Conservation (phyloP, 2,113 vertebrate species). For the Apodemus speciosus region DNA sequence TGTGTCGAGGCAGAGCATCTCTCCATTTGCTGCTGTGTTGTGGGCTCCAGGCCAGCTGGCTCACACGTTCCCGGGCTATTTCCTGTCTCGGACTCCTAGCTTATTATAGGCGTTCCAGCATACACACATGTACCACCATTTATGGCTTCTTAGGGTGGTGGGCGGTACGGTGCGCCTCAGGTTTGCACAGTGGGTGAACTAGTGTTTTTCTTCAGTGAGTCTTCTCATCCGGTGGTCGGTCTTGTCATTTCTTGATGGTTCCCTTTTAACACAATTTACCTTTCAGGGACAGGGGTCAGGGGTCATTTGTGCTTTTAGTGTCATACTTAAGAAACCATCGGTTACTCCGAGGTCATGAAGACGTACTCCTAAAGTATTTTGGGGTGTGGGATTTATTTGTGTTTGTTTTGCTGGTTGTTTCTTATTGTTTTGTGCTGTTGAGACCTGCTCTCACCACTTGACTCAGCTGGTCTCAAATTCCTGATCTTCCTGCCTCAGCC, state of each 20-base stretch:
- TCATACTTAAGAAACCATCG: not conserved
- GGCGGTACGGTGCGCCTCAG: not conserved
- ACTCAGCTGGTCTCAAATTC: not conserved
- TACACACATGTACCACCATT: not conserved
- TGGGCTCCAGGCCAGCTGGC: not conserved
- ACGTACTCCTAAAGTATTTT: not conserved
- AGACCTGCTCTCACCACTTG: not conserved
- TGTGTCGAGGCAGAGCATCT: not conserved
- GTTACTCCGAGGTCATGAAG: not conserved
- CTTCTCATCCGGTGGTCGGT: not conserved
- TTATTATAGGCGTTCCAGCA: not conserved
- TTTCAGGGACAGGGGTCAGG: not conserved
- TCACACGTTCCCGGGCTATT: not conserved
- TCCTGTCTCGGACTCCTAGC: not conserved
- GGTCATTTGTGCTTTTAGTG: not conserved
- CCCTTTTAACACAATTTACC: not conserved
- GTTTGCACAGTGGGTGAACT: no score
- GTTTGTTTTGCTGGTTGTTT: not conserved
- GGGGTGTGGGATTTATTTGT: not conserved
- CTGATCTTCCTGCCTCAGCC: not conserved
- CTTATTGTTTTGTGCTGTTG: not conserved
- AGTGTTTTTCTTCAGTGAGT: not conserved
- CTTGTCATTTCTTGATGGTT: not conserved
- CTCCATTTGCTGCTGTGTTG: not conserved
- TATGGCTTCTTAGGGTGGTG: not conserved